Evolutionary conservation across 2,113 vertebrate species (phyloP), one percentile per base, ranked within the genome.

Genomic region (Shinisaurus crocodilurus): DNA sequence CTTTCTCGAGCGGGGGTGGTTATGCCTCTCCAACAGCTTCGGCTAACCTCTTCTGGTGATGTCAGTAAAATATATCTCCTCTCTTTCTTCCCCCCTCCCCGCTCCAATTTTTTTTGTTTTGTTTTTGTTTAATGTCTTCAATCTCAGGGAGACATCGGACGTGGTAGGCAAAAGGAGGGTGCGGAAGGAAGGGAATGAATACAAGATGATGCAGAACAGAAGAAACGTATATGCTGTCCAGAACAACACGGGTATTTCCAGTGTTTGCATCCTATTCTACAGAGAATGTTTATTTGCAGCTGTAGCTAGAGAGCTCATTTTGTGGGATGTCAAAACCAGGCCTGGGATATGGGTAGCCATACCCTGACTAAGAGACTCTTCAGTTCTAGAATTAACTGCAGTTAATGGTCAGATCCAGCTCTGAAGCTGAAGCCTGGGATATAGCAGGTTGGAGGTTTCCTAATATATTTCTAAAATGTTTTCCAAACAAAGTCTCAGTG

Each of bases 121-220:
- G 9, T 25, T 84, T 32, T 40, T 27, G 25, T 27, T 43, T 34
- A 90, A 89, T 15, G 0, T 92, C 43, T 92, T 96, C 57, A 93
- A 94, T 92, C 93, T 74, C 95, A 99, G 99, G 95, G 99, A 99
- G 81, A 91, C 97, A 13, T 94, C 98, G 34, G 98, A 98, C 86
- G 80, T n/a, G 34, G 95, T 10, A 3, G 95, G 97, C 92, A 98
- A 98, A 89, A 98, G 94, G 86, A 96, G 95, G 92, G 92, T 92
- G 83, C 97, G 98, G 92, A 99, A 99, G 96, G 99, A 99, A 90
- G 98, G 98, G 93, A 98, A 96, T 75, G 99, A 99, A 91, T 99
- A 98, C 96, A 98, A 98, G 93, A 97, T 99, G 96, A 98, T 98
- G 97, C 97, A 98, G 94, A 98, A 96, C 95, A 98, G 98, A 88